These are phyloP conservation scores for Dysdera silvatica DNA, from an alignment of 1,140 invertebrate genomes.

Conservation along the genomic window DNA sequence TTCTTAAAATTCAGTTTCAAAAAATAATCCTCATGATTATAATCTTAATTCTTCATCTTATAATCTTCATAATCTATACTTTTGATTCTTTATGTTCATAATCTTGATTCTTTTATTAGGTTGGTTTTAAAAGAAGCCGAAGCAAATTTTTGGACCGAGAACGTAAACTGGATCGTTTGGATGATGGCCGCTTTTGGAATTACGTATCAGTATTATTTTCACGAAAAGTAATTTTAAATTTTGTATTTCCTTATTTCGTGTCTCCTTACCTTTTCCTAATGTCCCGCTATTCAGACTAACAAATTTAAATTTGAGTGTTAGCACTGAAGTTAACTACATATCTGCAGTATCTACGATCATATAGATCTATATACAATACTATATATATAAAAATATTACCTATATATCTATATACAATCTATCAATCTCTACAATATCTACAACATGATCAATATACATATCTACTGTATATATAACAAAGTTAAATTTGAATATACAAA, in stretches of 20 bases:
- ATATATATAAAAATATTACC: too few species aligned
- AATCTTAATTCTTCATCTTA: too few species aligned
- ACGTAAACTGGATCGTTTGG: conserved; percentile 77
- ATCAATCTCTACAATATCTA: too few species aligned
- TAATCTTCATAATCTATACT: too few species aligned
- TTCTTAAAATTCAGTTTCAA: not conserved
- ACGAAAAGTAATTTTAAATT: conserved; percentile 57
- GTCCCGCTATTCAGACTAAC: not conserved
- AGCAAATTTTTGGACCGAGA: conserved; percentile 49
- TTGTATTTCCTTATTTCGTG: not conserved
- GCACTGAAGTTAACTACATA: not conserved
- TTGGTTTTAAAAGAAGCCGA: conserved; percentile 42
- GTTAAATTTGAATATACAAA: too few species aligned
- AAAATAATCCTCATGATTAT: too few species aligned
- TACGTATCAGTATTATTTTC: conserved; percentile 81
- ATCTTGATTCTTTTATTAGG: conserved; percentile 35
- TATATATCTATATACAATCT: too few species aligned
- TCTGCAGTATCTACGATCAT: too few species aligned
- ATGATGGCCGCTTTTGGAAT: conserved; percentile 73
- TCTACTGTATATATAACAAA: too few species aligned
- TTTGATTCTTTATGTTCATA: not conserved
- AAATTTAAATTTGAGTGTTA: too few species aligned
- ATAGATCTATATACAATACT: too few species aligned
- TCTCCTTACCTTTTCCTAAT: not conserved
- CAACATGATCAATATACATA: too few species aligned